Conservation (phyloP, 2,113 vertebrate genomes). For the Pygathrix nemaeus region DNA sequence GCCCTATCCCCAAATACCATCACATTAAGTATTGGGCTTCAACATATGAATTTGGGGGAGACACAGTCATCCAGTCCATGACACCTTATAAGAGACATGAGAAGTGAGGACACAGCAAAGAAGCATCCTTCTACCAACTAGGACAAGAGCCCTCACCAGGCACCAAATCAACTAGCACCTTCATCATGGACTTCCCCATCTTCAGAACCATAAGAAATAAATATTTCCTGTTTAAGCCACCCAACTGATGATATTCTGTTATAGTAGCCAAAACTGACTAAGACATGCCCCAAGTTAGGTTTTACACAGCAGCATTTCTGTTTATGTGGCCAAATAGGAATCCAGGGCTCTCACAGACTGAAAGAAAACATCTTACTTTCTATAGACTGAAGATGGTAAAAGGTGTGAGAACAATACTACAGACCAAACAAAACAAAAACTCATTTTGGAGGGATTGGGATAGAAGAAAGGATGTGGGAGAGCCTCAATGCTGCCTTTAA, state of each 20-base stretch:
- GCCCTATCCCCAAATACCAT: neutral
- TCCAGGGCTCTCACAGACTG: neutral
- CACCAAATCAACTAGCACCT: neutral
- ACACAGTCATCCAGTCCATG: neutral
- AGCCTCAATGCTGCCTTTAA: accelerated
- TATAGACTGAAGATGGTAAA: neutral
- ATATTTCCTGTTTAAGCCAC: neutral
- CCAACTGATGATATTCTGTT: neutral
- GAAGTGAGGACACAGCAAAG: neutral
- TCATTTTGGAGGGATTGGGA: neutral
- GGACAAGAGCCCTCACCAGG: neutral
- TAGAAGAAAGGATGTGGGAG: neutral
- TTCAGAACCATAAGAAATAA: neutral
- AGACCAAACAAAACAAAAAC: neutral
- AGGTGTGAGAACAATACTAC: neutral
- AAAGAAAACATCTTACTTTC: neutral
- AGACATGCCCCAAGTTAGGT: neutral
- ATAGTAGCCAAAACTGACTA: neutral
- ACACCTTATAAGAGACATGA: neutral
- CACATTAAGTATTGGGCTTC: neutral
- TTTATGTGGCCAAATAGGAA: neutral
- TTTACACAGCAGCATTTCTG: neutral
- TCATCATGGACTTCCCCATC: neutral
- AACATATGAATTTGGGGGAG: neutral
- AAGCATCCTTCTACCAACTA: neutral